Evolutionary conservation across 2,888 invertebrate genomes (phyloP).

Genomic region (Thumatha senex): DNA sequence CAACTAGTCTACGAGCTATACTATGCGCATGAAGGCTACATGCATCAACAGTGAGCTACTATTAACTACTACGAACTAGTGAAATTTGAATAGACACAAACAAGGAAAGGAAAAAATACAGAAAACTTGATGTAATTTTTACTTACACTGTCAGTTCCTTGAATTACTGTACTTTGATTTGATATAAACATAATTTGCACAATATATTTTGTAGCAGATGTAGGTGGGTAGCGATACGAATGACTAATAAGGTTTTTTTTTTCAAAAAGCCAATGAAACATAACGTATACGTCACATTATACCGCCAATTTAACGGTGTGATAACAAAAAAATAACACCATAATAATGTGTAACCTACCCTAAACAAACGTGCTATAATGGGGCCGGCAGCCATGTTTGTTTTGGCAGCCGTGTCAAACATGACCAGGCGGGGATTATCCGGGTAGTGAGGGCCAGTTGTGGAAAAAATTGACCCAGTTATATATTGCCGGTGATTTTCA

Average conservation of each 20-base stretch:
- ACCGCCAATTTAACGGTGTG: conserved; percentile 38
- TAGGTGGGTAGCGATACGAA: neutral
- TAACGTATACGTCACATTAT: conserved; percentile 28
- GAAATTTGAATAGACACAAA: too few species aligned
- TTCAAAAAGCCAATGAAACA: conserved; percentile 15
- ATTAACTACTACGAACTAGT: too few species aligned
- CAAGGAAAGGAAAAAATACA: too few species aligned
- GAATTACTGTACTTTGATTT: too few species aligned
- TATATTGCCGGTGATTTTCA: conserved; percentile 32
- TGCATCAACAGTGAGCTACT: too few species aligned
- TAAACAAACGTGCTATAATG: conserved; percentile 71
- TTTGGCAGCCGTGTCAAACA: conserved; percentile 70
- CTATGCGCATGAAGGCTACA: too few species aligned
- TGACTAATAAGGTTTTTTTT: neutral
- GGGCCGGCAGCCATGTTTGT: conserved; percentile 58
- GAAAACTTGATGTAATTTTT: too few species aligned
- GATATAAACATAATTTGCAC: too few species aligned
- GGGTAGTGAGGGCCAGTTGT: conserved; percentile 32
- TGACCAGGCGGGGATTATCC: conserved; percentile 66
- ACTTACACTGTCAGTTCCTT: neutral
- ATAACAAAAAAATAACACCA: conserved; percentile 52
- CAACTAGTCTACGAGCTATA: too few species aligned
- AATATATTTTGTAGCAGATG: too few species aligned
- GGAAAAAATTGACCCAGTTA: conserved; percentile 42
- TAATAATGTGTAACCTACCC: conserved; percentile 71